These are phyloP conservation scores for Pseudomyrmex flavicornis DNA, from an alignment of 1,140 invertebrate species.

Conservation along the genomic window DNA sequence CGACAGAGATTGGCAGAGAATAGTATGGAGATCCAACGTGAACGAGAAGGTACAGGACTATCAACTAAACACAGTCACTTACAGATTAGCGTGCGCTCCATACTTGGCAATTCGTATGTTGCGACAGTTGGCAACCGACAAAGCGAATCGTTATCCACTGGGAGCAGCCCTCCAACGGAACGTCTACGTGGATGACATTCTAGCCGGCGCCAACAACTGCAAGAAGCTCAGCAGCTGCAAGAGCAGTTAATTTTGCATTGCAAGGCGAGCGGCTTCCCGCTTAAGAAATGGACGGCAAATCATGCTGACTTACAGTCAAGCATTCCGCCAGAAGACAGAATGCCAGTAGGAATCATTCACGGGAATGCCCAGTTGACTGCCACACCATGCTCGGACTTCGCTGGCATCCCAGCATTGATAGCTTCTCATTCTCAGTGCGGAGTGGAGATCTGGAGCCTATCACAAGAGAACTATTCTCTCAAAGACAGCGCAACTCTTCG, in stretches of 20 bases:
- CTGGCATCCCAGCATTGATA: background rate
- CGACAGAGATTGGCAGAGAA: background rate
- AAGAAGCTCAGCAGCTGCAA: background rate
- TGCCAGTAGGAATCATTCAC: background rate
- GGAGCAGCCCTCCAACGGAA: background rate
- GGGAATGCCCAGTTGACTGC: background rate
- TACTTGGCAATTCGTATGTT: background rate
- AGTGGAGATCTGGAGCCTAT: background rate
- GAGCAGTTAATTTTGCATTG: background rate
- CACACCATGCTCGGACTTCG: background rate
- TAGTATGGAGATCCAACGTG: background rate
- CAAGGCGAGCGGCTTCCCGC: conserved; percentile 47
- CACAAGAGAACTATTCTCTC: background rate
- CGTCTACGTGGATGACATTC: background rate
- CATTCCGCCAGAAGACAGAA: background rate
- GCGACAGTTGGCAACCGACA: background rate
- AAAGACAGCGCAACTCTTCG: background rate
- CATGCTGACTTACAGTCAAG: background rate
- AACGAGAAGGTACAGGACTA: background rate
- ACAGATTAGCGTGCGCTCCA: background rate
- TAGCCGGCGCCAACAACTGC: background rate
- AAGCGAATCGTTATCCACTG: accelerated
- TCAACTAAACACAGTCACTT: background rate
- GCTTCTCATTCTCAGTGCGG: background rate
- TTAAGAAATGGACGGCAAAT: conserved; percentile 52